Evolutionary conservation across 2,888 invertebrate species (phyloP), one percentile per base, ranked within the genome.

Genomic region (Epistrophe eligans): DNA sequence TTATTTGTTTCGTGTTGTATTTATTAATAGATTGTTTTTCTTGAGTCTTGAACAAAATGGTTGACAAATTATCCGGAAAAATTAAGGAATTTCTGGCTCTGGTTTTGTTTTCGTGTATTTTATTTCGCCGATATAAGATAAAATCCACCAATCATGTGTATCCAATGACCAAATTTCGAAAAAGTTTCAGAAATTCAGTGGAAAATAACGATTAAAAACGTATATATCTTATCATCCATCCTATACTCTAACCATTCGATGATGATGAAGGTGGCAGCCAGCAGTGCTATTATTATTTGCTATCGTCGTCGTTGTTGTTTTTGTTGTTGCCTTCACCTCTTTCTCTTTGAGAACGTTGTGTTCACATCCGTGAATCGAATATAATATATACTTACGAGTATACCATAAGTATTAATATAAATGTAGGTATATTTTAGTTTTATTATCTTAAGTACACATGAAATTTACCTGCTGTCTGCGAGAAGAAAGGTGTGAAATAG

Each of bases 11-110:
- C 66, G 50, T 57, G 83, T 74, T 73, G 79, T 83, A 77, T 79
- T 87, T 87, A 87, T 87, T 79, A 79, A 87, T 87, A 87, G 87
- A 87, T 76, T 57, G 70, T 74, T 82, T 85, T 77, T 71, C 67
- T 74, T 74, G 76, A 67, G 52, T 74, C 24, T 57, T 71, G 28
- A 72, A 87, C 87, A 87, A 87, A 83, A 87, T 87, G 87, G 83
- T 83, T 79, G 87, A 87, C 87, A 79, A 76, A 62, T 77, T 82
- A 62, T 72, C 35, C 43, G 62, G 67, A 64, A 57, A 74, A 58
- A 64, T 45, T 64, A 28, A 64, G 38, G 60, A 79, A 84, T 74
- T 79, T 60, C 19, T 64, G 64, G 45, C n/a, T 55, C 40, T 38
- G 15, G n/a, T 38, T 62, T 38, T 35, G 74, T 58, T 58, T 60